Percentiles rank a stretch among this genome's conserved stretches.
These are phyloP conservation scores for Paraplagusia blochii DNA, from an alignment of 2,113 vertebrate genomes.

Conservation along the genomic window DNA sequence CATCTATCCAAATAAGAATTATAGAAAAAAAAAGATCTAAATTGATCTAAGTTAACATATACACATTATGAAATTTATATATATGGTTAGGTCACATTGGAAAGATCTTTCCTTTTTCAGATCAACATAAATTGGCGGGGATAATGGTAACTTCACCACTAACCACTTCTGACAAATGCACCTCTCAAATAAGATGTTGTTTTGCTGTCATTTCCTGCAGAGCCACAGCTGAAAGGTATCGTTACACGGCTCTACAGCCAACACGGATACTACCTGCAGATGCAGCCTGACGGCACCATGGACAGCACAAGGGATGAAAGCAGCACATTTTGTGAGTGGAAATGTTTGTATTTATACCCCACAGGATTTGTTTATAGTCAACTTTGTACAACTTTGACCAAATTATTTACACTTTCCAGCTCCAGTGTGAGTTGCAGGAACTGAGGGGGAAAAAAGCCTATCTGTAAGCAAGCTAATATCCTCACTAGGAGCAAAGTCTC, in stretches of 20 bases:
- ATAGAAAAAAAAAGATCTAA: no score
- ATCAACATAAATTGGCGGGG: no score
- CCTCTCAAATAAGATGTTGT: conserved; percentile 15
- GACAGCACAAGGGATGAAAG: conserved; percentile 82
- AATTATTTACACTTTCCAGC: conserved; percentile 15
- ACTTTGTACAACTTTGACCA: conserved; percentile 1
- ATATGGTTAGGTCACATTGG: conserved; percentile 11
- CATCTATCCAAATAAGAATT: no score
- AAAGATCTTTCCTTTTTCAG: conserved; percentile 8
- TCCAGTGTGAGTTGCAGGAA: neutral
- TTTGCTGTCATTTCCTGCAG: conserved; percentile 59
- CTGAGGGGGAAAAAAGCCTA: neutral
- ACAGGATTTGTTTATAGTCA: conserved; percentile 4
- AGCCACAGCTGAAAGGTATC: conserved; percentile 90
- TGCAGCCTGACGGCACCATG: conserved; percentile 83
- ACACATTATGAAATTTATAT: neutral
- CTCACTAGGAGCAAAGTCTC: conserved; percentile 1
- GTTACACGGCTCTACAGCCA: conserved; percentile 86
- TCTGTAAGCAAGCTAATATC: neutral
- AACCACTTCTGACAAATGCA: neutral
- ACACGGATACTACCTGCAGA: conserved; percentile 88
- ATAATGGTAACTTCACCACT: no score
- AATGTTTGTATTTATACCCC: neutral
- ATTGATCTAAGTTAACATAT: neutral
- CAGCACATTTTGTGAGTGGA: conserved; percentile 78